Conservation (phyloP, 1,140 invertebrate species). For the Scaptomyza graminum region DNA sequence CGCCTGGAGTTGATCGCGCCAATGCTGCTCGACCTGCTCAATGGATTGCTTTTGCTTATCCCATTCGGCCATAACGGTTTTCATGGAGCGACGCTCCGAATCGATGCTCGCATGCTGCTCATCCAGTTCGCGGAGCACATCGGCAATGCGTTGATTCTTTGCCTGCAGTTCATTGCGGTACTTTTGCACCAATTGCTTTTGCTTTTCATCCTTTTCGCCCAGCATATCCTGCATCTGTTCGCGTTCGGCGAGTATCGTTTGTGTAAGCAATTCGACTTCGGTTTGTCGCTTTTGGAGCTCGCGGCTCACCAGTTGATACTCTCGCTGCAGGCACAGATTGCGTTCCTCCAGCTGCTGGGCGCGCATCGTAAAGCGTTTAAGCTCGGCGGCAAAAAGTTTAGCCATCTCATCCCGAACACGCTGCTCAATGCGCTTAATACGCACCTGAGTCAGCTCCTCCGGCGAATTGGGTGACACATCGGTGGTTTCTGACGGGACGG, state of each 20-base stretch:
- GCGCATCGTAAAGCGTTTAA: slow-evolving; percentile 84
- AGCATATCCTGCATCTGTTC: slow-evolving; percentile 85
- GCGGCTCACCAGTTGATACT: slow-evolving; percentile 84
- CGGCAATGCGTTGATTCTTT: slow-evolving; percentile 59
- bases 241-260: slow-evolving; percentile 85
- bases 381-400: slow-evolving; percentile 85
- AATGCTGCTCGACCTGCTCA: slow-evolving; percentile 65
- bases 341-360: slow-evolving; percentile 85
- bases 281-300: slow-evolving; percentile 78
- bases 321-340: slow-evolving; percentile 84
- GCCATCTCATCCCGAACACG: slow-evolving; percentile 86
- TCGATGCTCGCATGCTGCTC: slow-evolving; percentile 75
- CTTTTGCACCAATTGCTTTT: slow-evolving; percentile 60
- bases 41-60: slow-evolving; percentile 62
- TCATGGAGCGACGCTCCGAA: slow-evolving; percentile 77
- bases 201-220: slow-evolving; percentile 81
- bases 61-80: slow-evolving; percentile 78
- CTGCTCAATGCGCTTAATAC: slow-evolving; percentile 67
- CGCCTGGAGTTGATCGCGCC: slow-evolving; percentile 62
- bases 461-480: slow-evolving; percentile 25
- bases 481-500: slow-evolving; percentile 1
- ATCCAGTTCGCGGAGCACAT: slow-evolving; percentile 57
- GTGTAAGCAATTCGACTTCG: slow-evolving; percentile 85
- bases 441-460: slow-evolving; percentile 54
- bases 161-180: slow-evolving; percentile 61